Conservation (phyloP, 2,113 vertebrate genomes). For the Prochilodus magdalenae region DNA sequence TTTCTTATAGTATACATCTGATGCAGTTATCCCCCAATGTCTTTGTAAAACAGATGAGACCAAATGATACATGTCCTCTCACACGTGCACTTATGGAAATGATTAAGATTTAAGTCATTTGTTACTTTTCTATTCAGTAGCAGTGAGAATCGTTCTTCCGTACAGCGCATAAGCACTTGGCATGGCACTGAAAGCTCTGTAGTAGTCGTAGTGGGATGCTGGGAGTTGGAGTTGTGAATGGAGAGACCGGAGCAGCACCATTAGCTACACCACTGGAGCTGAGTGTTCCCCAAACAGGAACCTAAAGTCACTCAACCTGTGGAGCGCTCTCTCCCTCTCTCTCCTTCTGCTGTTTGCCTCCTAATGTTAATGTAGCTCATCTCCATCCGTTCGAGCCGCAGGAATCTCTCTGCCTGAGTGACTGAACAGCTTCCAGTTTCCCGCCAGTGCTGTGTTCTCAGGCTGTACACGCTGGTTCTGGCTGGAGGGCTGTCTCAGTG, state of each 20-base stretch:
- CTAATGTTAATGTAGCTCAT: conserved; percentile 59
- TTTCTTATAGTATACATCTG: too few species aligned
- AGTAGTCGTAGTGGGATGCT: neutral
- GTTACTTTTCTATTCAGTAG: neutral
- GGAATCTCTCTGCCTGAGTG: conserved; percentile 32
- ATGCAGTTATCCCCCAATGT: too few species aligned
- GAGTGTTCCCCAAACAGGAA: conserved; percentile 17
- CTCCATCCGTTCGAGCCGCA: conserved; percentile 50
- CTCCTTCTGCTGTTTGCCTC: conserved; percentile 46
- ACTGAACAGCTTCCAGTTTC: conserved; percentile 3
- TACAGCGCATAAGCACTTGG: neutral
- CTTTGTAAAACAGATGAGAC: too few species aligned
- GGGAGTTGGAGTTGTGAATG: conserved; percentile 20
- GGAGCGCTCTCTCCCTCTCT: conserved; percentile 23
- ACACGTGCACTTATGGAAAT: neutral
- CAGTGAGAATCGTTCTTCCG: neutral
- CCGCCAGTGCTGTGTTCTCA: conserved; percentile 27
- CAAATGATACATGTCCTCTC: neutral
- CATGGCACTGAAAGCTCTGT: neutral
- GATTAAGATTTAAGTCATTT: neutral
- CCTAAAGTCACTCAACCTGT: conserved; percentile 25
- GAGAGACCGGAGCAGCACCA: conserved; percentile 27
- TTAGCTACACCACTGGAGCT: conserved; percentile 32
- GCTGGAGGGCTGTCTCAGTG: neutral
- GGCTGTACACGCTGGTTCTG: neutral